Percentiles rank a stretch among this genome's conserved stretches.
Conservation (phyloP, 2,113 vertebrate genomes). For the Syngnathus floridae region DNA sequence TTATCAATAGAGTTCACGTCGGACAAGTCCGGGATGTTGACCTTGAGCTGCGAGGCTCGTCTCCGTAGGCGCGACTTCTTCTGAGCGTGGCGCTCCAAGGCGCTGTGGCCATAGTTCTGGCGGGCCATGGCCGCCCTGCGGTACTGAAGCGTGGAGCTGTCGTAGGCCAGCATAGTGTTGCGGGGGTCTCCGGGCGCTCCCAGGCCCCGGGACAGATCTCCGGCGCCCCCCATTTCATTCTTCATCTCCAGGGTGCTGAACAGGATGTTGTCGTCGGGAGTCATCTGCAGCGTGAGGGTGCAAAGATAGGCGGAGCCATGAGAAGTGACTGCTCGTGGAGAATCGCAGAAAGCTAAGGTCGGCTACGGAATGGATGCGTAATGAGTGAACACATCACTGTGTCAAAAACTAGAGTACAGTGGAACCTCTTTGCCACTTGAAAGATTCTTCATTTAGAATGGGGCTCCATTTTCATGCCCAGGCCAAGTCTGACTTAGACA, state of each 20-base stretch:
- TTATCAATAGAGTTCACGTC: constrained; percentile 99
- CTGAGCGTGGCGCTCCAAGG: constrained; percentile 93
- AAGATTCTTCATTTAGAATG: background rate
- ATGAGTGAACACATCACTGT: constrained; percentile 3
- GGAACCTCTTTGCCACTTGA: background rate
- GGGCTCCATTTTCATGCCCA: background rate
- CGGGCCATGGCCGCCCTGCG: constrained; percentile 90
- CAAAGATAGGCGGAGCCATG: constrained; percentile 51
- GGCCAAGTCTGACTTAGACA: too few relatives aligned
- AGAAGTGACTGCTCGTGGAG: constrained; percentile 47
- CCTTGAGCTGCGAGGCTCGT: constrained; percentile 96
- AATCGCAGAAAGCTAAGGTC: background rate
- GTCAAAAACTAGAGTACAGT: background rate
- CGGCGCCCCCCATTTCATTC: constrained; percentile 94
- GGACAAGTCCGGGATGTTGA: constrained; percentile 98
- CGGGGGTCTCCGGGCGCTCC: constrained; percentile 80
- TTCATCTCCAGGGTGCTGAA: constrained; percentile 97
- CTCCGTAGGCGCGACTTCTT: constrained; percentile 96
- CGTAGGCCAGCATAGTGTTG: constrained; percentile 94
- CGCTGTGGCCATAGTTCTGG: constrained; percentile 93
- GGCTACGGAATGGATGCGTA: background rate
- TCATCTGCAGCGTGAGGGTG: constrained; percentile 78
- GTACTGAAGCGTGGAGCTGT: constrained; percentile 92
- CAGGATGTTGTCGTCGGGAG: constrained; percentile 94
- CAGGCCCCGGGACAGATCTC: constrained; percentile 89